Percentiles rank a stretch among this genome's conserved stretches.
These are phyloP conservation scores for Sphaerophoria rueppellii DNA, from an alignment of 2,888 invertebrate species.

Conservation along the genomic window DNA sequence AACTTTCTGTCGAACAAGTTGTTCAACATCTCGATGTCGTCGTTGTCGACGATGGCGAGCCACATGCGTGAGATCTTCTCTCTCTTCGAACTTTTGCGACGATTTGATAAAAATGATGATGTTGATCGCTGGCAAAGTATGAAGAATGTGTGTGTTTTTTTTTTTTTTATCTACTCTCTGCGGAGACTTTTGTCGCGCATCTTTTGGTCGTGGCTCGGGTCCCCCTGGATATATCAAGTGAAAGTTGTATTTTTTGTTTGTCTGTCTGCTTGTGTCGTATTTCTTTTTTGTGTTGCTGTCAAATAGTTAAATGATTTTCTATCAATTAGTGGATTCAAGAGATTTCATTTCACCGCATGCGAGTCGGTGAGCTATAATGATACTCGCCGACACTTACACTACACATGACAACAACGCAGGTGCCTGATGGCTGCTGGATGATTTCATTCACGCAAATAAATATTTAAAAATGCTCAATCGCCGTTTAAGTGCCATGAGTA, in stretches of 20 bases:
- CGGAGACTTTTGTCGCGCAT: conserved; percentile 44
- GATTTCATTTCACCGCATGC: conserved; percentile 45
- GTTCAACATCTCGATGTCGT: conserved; percentile 59
- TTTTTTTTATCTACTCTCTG: not conserved
- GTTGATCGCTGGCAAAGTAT: conserved; percentile 31
- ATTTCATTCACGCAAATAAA: conserved; percentile 45
- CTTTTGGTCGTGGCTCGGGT: conserved; percentile 19
- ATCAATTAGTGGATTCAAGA: conserved; percentile 61
- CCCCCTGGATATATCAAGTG: conserved; percentile 44
- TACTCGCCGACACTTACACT: not conserved
- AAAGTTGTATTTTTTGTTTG: conserved; percentile 55
- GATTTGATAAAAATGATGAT: conserved; percentile 38
- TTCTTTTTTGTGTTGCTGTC: conserved; percentile 25
- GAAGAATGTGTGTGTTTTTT: conserved; percentile 38
- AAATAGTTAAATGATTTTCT: conserved; percentile 55
- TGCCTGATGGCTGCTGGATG: not conserved
- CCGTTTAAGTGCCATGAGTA: conserved; percentile 13
- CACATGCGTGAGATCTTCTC: conserved; percentile 8
- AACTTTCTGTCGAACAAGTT: conserved; percentile 71
- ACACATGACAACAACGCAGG: no score
- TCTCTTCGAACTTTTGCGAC: not conserved
- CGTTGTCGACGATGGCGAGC: not conserved
- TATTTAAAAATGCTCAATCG: not conserved
- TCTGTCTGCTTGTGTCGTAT: conserved; percentile 18
- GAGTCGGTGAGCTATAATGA: not conserved